Percentiles rank a stretch among this genome's conserved stretches.
phyloP scores from a whole-genome alignment of 1,140 invertebrate species.

The Gonatopus flavifemur region DNA sequence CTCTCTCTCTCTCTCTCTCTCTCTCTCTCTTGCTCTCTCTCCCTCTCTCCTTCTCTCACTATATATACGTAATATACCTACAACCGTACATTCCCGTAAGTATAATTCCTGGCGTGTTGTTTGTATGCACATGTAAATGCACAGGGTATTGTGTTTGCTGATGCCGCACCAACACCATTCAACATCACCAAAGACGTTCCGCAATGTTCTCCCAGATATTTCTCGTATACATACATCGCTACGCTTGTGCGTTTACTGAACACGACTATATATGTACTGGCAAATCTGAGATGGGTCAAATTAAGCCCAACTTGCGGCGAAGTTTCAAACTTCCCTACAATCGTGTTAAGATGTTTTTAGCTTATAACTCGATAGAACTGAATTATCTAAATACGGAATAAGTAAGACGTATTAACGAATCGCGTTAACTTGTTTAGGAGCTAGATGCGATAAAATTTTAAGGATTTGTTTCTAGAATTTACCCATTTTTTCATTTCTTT shows the following conservation, averaged over 20 bases:
- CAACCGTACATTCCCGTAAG: conserved; percentile 30
- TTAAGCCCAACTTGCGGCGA: no score
- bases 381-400: no score
- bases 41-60: not conserved
- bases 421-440: no score
- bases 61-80: conserved; percentile 1
- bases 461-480: no score
- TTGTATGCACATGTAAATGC: conserved; percentile 48
- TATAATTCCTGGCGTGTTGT: conserved; percentile 40
- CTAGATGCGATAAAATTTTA: no score
- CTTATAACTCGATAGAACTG: no score
- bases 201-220: conserved; percentile 7
- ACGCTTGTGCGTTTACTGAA: not conserved
- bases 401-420: no score
- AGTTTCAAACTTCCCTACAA: no score
- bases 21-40: not conserved
- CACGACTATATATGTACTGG: not conserved
- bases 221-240: not conserved
- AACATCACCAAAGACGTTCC: conserved; percentile 6
- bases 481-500: no score
- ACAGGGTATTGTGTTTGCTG: conserved; percentile 40
- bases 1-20: not conserved
- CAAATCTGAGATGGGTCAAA: conserved; percentile 5
- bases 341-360: no score
- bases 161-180: conserved; percentile 23